Evolutionary conservation across 2,888 invertebrate genomes (phyloP).

Genomic region (Megaustenia siamemsis): DNA sequence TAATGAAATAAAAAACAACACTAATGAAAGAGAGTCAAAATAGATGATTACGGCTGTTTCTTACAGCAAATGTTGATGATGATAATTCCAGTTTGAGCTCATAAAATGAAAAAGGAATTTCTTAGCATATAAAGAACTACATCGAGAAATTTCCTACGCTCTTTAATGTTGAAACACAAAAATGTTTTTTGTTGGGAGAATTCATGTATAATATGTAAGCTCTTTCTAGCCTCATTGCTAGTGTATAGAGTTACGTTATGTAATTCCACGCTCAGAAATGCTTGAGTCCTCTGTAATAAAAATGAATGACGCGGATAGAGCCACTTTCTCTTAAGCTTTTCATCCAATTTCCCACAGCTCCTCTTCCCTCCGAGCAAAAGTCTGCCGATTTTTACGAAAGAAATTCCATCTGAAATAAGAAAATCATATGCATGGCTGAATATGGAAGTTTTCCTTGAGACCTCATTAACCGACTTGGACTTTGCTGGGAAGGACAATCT

Average conservation of each 20-base stretch:
- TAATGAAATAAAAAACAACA: too few relatives aligned
- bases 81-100: too few relatives aligned
- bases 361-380: slow-evolving; percentile 46
- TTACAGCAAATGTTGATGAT: too few relatives aligned
- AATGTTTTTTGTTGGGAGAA: too few relatives aligned
- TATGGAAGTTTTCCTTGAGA: slow-evolving; percentile 36
- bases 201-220: too few relatives aligned
- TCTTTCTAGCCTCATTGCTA: neutral
- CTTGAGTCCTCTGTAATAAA: neutral
- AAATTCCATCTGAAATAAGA: slow-evolving; percentile 51
- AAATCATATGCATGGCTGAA: slow-evolving; percentile 53
- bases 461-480: slow-evolving; percentile 46
- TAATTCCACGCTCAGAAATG: slow-evolving; percentile 5
- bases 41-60: too few relatives aligned
- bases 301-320: slow-evolving; percentile 4
- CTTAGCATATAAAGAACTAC: too few relatives aligned
- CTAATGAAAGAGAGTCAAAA: too few relatives aligned
- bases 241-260: neutral
- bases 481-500: slow-evolving; percentile 20
- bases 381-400: slow-evolving; percentile 39
- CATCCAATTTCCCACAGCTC: slow-evolving; percentile 24
- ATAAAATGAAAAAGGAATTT: too few relatives aligned
- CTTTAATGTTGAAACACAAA: too few relatives aligned
- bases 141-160: too few relatives aligned
- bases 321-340: slow-evolving; percentile 24